Conservation (phyloP, 2,113 vertebrate genomes). For the Nycticebus coucang region DNA sequence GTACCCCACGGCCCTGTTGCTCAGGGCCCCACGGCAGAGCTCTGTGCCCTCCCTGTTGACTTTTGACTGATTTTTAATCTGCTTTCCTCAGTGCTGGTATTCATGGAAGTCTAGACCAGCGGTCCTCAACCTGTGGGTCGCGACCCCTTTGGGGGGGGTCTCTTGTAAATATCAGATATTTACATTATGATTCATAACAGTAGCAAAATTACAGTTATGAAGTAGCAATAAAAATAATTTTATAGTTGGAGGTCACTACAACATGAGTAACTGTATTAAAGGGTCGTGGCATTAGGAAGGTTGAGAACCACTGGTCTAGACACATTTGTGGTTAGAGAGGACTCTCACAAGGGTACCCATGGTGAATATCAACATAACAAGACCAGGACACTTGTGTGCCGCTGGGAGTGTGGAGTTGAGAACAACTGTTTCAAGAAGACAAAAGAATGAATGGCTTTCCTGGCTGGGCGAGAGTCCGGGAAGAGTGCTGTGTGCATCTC, state of each 20-base stretch:
- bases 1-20: accelerated
- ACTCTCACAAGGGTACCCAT: not conserved
- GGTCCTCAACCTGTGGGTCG: no score
- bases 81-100: constrained; percentile 21
- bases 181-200: no score
- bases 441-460: not conserved
- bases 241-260: no score
- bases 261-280: no score
- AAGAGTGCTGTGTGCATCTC: not conserved
- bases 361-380: constrained; percentile 60
- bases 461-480: not conserved
- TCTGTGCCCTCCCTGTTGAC: not conserved
- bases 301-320: constrained; percentile 27
- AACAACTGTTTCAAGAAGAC: not conserved
- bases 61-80: constrained; percentile 50
- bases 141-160: no score
- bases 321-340: constrained; percentile 48
- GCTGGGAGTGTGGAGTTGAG: not conserved
- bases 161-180: no score
- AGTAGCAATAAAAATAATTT: no score
- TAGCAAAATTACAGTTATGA: no score
- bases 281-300: no score
- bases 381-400: constrained; percentile 44
- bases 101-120: constrained; percentile 50
- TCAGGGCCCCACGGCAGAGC: not conserved